Base-by-base conservation (phyloP, 2,797 vertebrate genomes). In the Geotrypetes seraphini region DNA sequence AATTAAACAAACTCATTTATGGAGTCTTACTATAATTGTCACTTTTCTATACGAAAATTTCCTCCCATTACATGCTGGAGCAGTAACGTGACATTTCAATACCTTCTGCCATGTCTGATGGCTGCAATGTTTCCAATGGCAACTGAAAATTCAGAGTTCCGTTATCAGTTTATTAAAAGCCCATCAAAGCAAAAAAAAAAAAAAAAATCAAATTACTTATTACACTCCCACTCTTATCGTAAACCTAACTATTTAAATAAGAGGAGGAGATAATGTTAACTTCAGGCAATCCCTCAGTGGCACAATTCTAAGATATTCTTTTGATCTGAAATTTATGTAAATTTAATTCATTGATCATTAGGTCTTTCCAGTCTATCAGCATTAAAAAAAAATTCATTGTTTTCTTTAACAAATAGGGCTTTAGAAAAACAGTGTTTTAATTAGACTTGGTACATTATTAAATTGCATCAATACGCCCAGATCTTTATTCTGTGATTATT, bases 281-380 rank as follows among this genome's bases (percentile, higher is more conserved):
- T 87, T 85, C 79, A 77, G 90, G 82, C 79, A 93, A 90, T 93
- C 81, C n/a, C 92, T 97, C 86, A 57, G 54, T 78, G 88, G 88
- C 85, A 86, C 79, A 79, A 88, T 81, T 79, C 86, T 86, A 84
- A 86, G 85, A 92, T 85, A 88, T 86, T 89, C 82, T 90, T 79
- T 75, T 81, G 74, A 84, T 74, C 84, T 86, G 75, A 87, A 94
- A 97, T 90, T 75, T 91, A 96, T 95, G 90, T 82, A 83, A 96
- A 96, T 95, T 89, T 81, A 89, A 96, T 93, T 91, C 86, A 83
- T 88, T 87, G 79, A 90, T 89, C 82, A 66, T 88, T 84, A 81
- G 80, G 87, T 92, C 92, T 89, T 94, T 92, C 73, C 79, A 88
- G 69, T 75, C 70, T 76, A 66, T 79, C 78, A 83, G 85, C 78